phyloP scores from a whole-genome alignment of 37 sponge, comb jelly and placozoan species.

The Eunapius fragilis region DNA sequence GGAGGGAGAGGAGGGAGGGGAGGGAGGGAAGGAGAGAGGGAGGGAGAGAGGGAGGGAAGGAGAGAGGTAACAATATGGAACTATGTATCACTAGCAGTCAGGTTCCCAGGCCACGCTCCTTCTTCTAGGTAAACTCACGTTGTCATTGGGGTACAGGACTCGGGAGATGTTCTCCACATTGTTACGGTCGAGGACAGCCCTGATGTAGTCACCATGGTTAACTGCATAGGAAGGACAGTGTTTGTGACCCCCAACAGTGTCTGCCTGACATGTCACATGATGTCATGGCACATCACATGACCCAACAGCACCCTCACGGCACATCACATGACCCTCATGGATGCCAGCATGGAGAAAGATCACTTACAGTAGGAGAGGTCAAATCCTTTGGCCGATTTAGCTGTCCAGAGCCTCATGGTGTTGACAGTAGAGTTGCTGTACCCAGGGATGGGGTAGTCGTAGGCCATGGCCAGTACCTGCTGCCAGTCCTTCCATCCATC shows the following conservation, averaged over 20 bases:
- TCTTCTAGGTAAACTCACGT: slow-evolving; percentile 65
- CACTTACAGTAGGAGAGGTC: slow-evolving; percentile 96
- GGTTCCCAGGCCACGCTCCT: neutral
- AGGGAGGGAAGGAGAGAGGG: no score
- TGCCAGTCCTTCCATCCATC: slow-evolving; percentile 90
- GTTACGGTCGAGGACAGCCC: slow-evolving; percentile 94
- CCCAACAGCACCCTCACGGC: no score
- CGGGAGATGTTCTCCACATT: slow-evolving; percentile 96
- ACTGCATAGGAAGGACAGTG: slow-evolving; percentile 47
- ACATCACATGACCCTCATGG: no score
- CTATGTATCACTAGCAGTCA: neutral
- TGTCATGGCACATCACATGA: no score
- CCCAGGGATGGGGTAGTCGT: slow-evolving; percentile 98
- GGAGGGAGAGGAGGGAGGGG: no score
- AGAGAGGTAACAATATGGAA: neutral
- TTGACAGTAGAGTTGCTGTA: slow-evolving; percentile 91
- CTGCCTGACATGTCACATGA: no score
- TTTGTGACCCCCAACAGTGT: no score
- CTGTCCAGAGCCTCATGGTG: slow-evolving; percentile 97
- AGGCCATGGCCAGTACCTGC: slow-evolving; percentile 93
- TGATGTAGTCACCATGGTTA: slow-evolving; percentile 98
- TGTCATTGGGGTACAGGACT: slow-evolving; percentile 99
- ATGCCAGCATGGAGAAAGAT: neutral
- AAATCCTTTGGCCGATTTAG: slow-evolving; percentile 89
- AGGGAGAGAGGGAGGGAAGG: neutral